Evolutionary conservation across 2,113 vertebrate genomes (phyloP).

Genomic region (Anhinga anhinga): DNA sequence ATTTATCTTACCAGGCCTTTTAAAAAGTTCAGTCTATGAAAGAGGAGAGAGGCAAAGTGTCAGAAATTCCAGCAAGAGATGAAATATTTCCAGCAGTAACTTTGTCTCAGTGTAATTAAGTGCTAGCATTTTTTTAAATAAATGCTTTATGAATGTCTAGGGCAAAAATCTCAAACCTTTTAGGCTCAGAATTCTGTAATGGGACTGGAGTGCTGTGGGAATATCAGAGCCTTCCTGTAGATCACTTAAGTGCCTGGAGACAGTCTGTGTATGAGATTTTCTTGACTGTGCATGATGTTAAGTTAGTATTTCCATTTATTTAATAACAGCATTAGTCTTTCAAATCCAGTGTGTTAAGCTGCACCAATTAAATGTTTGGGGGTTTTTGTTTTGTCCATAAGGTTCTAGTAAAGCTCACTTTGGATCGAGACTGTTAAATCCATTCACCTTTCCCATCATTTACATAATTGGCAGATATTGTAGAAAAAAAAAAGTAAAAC

Average conservation of each 20-base stretch:
- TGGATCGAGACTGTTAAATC: neutral
- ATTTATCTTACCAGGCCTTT: neutral
- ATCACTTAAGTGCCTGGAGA: neutral
- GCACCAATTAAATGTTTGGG: neutral
- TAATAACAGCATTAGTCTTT: neutral
- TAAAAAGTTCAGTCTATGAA: neutral
- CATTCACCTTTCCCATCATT: neutral
- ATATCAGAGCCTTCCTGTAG: neutral
- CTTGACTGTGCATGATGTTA: neutral
- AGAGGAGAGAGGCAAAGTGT: neutral
- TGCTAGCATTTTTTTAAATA: neutral
- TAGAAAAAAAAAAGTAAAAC: neutral
- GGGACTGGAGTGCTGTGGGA: neutral
- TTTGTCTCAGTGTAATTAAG: neutral
- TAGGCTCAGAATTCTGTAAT: neutral
- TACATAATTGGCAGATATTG: neutral
- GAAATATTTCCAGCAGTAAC: neutral
- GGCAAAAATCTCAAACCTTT: neutral
- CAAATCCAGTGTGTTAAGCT: neutral
- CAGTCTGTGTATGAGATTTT: neutral
- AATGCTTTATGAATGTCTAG: neutral
- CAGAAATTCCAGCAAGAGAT: neutral
- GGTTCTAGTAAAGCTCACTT: neutral
- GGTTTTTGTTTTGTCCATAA: neutral
- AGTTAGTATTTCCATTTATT: neutral